Conservation (phyloP, 2,888 invertebrate genomes). For the Callyntrura guangdongensis region DNA sequence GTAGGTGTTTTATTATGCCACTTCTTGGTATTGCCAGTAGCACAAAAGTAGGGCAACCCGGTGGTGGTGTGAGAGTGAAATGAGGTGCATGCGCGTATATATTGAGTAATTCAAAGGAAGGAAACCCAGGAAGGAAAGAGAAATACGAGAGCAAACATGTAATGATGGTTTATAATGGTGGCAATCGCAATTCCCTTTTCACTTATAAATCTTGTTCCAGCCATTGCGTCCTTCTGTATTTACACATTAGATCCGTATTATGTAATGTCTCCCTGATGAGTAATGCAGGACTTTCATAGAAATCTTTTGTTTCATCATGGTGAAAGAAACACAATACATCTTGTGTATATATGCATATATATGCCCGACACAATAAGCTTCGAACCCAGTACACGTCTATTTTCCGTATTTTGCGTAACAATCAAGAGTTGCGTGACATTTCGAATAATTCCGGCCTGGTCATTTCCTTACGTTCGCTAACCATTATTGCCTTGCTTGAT, state of each 20-base stretch:
- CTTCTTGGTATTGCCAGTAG: not conserved
- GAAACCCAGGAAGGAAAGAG: constrained; percentile 32
- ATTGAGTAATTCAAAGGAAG: constrained; percentile 11
- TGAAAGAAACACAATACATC: too few relatives aligned
- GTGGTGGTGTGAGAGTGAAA: not conserved
- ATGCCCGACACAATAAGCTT: too few relatives aligned
- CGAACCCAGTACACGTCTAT: not conserved
- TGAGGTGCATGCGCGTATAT: constrained; percentile 15
- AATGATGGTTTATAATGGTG: constrained; percentile 25
- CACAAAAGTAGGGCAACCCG: constrained; percentile 41
- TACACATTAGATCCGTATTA: too few relatives aligned
- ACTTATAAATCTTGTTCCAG: constrained; percentile 47
- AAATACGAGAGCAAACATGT: constrained; percentile 17
- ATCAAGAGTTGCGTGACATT: too few relatives aligned
- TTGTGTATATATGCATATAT: too few relatives aligned
- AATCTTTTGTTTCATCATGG: too few relatives aligned
- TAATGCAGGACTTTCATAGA: too few relatives aligned
- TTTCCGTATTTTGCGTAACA: not conserved
- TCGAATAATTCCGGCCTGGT: too few relatives aligned
- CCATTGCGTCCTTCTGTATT: not conserved
- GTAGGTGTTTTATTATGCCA: not conserved
- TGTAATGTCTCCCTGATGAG: too few relatives aligned
- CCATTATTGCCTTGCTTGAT: too few relatives aligned
- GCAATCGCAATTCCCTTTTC: constrained; percentile 40
- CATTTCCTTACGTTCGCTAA: too few relatives aligned